These are phyloP conservation scores for Epinotia nisella DNA, from an alignment of 2,888 invertebrate genomes.

Conservation along the genomic window DNA sequence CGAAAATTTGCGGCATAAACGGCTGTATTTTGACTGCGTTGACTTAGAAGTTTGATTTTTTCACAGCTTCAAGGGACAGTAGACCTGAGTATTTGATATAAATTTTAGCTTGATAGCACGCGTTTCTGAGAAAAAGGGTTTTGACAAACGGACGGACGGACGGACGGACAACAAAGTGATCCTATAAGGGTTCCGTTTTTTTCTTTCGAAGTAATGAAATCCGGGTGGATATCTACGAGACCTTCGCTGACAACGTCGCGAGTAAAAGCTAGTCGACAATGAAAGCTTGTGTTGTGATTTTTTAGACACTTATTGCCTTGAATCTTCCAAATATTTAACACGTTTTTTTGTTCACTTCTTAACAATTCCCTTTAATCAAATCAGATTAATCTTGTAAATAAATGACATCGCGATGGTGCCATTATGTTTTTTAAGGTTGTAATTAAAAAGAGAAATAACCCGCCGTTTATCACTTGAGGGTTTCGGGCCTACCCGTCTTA, in stretches of 20 bases:
- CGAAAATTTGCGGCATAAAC: too few relatives aligned
- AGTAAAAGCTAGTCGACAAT: neutral
- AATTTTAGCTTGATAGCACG: too few relatives aligned
- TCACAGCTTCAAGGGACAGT: too few relatives aligned
- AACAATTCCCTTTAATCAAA: constrained; percentile 1
- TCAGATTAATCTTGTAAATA: constrained; percentile 12
- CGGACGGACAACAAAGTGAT: too few relatives aligned
- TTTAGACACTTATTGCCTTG: neutral
- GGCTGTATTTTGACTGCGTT: too few relatives aligned
- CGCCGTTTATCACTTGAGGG: constrained; percentile 26
- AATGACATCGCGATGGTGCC: constrained; percentile 32
- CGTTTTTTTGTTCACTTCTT: neutral
- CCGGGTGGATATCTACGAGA: too few relatives aligned
- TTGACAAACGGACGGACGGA: too few relatives aligned
- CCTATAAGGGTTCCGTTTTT: too few relatives aligned
- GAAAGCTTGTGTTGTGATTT: neutral
- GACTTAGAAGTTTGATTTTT: too few relatives aligned
- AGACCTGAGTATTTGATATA: too few relatives aligned
- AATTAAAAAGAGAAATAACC: constrained; percentile 36
- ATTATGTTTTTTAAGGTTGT: constrained; percentile 27
- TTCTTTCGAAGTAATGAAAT: too few relatives aligned
- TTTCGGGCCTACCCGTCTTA: neutral
- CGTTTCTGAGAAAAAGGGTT: too few relatives aligned
- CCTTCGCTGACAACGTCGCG: neutral
- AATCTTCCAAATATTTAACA: neutral